phyloP scores from a whole-genome alignment of 2,888 invertebrate genomes.

The Lissocephala sabroskyi region DNA sequence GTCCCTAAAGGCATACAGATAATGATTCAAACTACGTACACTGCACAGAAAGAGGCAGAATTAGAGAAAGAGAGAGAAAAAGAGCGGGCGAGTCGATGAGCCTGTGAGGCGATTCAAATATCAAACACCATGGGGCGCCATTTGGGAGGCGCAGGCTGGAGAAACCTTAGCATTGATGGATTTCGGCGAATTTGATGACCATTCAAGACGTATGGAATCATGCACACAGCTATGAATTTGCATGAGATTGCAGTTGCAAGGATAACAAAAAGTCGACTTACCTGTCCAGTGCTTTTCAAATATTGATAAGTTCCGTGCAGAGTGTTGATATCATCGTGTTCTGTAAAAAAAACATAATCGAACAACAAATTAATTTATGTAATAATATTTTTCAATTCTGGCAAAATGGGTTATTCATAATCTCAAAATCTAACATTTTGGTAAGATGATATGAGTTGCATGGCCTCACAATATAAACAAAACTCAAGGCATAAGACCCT shows the following conservation, averaged over 20 bases:
- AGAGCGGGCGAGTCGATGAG: conserved; percentile 6
- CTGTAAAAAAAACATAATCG: too few relatives aligned
- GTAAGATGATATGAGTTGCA: too few relatives aligned
- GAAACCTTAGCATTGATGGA: conserved; percentile 26
- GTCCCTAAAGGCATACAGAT: not conserved
- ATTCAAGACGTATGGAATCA: conserved; percentile 37
- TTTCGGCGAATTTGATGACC: conserved; percentile 48
- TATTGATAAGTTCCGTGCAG: conserved; percentile 73
- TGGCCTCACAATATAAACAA: too few relatives aligned
- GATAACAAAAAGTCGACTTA: conserved; percentile 70
- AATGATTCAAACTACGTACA: too few relatives aligned
- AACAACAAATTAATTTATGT: too few relatives aligned
- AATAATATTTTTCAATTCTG: too few relatives aligned
- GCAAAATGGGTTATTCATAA: too few relatives aligned
- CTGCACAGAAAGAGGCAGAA: conserved; percentile 15
- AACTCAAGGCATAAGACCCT: too few relatives aligned
- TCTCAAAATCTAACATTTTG: too few relatives aligned
- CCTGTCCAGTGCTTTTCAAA: conserved; percentile 78
- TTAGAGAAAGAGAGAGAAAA: conserved; percentile 11
- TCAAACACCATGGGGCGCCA: conserved; percentile 68
- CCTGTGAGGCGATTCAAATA: conserved; percentile 42
- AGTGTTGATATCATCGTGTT: conserved; percentile 66
- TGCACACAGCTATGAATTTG: conserved; percentile 36
- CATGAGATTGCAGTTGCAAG: conserved; percentile 13
- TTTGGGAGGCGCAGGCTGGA: too few relatives aligned